Evolutionary conservation across 2,113 vertebrate genomes (phyloP).

Genomic region (Phaethornis superciliosus): DNA sequence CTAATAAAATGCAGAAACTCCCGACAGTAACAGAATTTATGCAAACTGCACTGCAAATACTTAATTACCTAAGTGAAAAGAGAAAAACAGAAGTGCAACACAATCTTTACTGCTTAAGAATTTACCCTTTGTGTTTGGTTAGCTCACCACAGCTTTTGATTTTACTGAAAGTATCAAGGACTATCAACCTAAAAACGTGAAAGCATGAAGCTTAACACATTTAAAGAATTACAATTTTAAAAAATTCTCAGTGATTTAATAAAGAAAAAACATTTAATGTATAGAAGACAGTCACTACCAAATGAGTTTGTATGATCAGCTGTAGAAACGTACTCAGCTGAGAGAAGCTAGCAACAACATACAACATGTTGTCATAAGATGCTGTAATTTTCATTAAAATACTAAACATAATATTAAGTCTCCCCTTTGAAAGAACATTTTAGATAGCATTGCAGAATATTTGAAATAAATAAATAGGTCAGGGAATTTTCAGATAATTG

Average conservation of each 20-base stretch:
- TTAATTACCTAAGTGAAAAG: not conserved
- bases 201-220: not conserved
- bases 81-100: not conserved
- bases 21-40: not conserved
- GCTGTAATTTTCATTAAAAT: not conserved
- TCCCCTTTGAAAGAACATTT: not conserved
- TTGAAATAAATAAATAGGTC: not conserved
- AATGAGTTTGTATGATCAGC: not conserved
- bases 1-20: not conserved
- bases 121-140: not conserved
- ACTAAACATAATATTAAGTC: not conserved
- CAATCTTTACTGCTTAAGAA: not conserved
- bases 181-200: not conserved
- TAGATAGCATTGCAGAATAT: not conserved
- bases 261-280: not conserved
- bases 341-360: not conserved
- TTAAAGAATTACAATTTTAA: not conserved
- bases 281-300: not conserved
- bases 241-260: not conserved
- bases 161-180: not conserved
- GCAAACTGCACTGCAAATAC: not conserved
- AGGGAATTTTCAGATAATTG: not conserved
- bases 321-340: not conserved
- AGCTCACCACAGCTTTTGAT: not conserved
- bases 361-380: not conserved